These are phyloP conservation scores for Aplysia californica DNA, from an alignment of 1,140 invertebrate genomes.

Conservation along the genomic window DNA sequence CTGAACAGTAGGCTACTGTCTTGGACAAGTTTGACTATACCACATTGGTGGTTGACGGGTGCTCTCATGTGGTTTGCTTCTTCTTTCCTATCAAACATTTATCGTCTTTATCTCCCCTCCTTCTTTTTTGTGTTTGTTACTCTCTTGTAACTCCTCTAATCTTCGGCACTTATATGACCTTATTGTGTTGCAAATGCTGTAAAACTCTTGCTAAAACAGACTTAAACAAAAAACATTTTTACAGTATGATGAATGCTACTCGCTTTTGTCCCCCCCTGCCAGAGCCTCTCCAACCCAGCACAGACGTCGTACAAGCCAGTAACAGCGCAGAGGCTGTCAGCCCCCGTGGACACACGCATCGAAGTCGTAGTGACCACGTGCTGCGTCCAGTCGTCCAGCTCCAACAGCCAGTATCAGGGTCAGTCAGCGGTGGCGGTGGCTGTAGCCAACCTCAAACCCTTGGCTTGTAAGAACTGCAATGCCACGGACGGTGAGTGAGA, in stretches of 20 bases:
- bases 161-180: no score
- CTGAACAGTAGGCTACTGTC: not conserved
- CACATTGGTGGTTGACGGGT: not conserved
- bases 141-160: no score
- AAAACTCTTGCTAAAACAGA: no score
- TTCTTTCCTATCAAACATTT: no score
- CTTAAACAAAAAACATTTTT: not conserved
- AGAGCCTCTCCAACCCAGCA: not conserved
- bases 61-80: no score
- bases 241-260: not conserved
- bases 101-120: no score
- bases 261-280: not conserved
- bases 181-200: no score
- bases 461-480: constrained; percentile 23
- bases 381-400: constrained; percentile 21
- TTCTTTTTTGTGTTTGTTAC: no score
- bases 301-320: not conserved
- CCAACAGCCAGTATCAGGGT: not conserved
- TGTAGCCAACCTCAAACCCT: constrained; percentile 32
- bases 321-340: not conserved
- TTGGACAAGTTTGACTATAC: not conserved
- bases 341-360: not conserved
- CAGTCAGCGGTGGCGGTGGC: constrained; percentile 25
- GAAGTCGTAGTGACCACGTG: constrained; percentile 49
- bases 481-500: no score